These are phyloP conservation scores for Flexamia atlantica DNA, from an alignment of 2,888 invertebrate species.

Conservation along the genomic window DNA sequence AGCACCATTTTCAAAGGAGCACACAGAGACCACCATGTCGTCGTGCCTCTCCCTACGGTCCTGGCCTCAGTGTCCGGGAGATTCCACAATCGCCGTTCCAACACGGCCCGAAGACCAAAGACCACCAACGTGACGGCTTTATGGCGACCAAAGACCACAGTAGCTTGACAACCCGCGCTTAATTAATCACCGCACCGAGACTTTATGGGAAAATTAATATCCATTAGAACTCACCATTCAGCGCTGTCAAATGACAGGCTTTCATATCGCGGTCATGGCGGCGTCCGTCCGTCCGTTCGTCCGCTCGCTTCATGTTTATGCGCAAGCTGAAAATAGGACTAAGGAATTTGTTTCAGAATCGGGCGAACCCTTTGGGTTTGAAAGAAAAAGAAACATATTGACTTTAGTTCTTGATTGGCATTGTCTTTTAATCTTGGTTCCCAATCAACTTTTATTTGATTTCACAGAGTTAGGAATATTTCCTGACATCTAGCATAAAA, in stretches of 20 bases:
- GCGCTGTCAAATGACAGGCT: slow-evolving; percentile 26
- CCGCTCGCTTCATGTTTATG: not conserved
- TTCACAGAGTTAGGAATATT: too few relatives aligned
- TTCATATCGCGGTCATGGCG: not conserved
- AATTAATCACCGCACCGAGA: slow-evolving; percentile 42
- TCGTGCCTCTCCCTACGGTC: too few relatives aligned
- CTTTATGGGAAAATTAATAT: slow-evolving; percentile 53
- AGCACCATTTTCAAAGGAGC: too few relatives aligned
- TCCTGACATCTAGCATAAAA: too few relatives aligned
- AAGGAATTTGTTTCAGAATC: too few relatives aligned
- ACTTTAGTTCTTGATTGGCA: too few relatives aligned
- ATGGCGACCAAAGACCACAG: slow-evolving; percentile 30
- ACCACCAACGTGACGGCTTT: slow-evolving; percentile 3
- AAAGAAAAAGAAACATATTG: too few relatives aligned
- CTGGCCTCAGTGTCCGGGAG: not conserved
- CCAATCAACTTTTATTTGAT: too few relatives aligned
- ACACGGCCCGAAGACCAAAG: not conserved
- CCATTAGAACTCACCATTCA: slow-evolving; percentile 42
- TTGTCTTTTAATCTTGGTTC: too few relatives aligned
- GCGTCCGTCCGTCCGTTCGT: not conserved
- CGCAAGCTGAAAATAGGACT: too few relatives aligned
- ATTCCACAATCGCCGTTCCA: slow-evolving; percentile 14
- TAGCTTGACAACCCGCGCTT: slow-evolving; percentile 5
- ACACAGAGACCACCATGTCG: slow-evolving; percentile 16
- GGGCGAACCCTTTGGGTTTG: too few relatives aligned